phyloP scores from a whole-genome alignment of 2,888 invertebrate species.

The Oasisia sp. region DNA sequence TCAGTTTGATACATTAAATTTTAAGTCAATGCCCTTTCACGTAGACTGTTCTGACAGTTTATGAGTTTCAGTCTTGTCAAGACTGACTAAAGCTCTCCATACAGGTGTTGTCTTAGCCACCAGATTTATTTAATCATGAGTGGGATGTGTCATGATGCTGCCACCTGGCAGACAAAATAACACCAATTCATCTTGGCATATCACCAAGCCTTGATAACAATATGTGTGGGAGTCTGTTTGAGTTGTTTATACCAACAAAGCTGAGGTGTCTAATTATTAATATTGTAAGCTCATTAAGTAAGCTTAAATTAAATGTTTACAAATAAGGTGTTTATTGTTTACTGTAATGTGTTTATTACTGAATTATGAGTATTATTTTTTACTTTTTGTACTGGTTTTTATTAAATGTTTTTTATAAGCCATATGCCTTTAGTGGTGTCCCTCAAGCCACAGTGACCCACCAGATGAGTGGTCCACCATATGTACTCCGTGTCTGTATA shows the following conservation, averaged over 20 bases:
- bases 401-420: too few species aligned
- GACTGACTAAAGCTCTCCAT: background rate
- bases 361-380: too few species aligned
- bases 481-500: background rate
- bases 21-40: background rate
- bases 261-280: background rate
- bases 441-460: too few species aligned
- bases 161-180: background rate
- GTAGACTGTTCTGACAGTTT: background rate
- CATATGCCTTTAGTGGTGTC: too few species aligned
- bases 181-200: background rate
- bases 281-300: background rate
- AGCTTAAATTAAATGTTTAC: background rate
- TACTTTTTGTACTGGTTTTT: too few species aligned
- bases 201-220: background rate
- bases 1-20: background rate
- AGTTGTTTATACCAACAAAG: background rate
- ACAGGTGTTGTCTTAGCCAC: background rate
- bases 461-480: too few species aligned
- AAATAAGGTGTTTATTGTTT: too few species aligned
- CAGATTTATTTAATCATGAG: background rate
- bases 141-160: background rate
- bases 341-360: too few species aligned
- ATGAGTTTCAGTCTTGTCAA: background rate
- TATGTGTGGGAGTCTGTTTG: background rate